Evolutionary conservation across 2,888 invertebrate species (phyloP), one percentile per base, ranked within the genome.

Genomic region (Ochropacha duplaris): DNA sequence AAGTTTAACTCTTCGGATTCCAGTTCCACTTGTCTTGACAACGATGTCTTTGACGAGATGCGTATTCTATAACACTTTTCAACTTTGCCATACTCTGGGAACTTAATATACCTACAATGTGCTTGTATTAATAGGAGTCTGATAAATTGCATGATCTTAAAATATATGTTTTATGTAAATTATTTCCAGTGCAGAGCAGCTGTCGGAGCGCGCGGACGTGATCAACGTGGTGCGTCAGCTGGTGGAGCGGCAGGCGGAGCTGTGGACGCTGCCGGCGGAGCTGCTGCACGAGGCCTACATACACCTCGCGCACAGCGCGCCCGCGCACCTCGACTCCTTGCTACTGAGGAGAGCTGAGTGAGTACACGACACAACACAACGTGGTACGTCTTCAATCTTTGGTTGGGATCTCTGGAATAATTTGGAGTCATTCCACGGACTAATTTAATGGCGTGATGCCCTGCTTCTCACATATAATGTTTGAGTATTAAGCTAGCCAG

Each of bases 241-340:
- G 63, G 83, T 92, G 57, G 93, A 96, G 76, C 93, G 95, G 58
- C 93, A 98, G 58, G 96, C 96, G 72, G 94, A 94, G 83, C 81
- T 93, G 74, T 93, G 93, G 92, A 81, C 87, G 58, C 95, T 98
- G 55, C 94, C 97, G 11, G 95, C 97, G 0, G 97, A 97, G 67
- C 90, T 97, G 56, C 93, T 98, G 68, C 97, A 98, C 82, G 97
- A 98, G 79, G 95, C 98, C 8, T 97, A 98, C 85, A 94, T 96
- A 12, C 95, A 97, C 78, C 95, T 98, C 90, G 95, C 97, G 90
- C 97, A 98, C 83, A 94, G 95, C 19, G 95, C 96, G 86, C 98
- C 98, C 0, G 96, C 96, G 65, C 95, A 95, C 56, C 93, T 98
- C 49, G 97, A 98, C 86, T 92, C 93, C 55, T 79, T 96, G 69